Evolutionary conservation across 2,797 vertebrate genomes (phyloP).

Genomic region (Lepidocolaptes lacrymiger): DNA sequence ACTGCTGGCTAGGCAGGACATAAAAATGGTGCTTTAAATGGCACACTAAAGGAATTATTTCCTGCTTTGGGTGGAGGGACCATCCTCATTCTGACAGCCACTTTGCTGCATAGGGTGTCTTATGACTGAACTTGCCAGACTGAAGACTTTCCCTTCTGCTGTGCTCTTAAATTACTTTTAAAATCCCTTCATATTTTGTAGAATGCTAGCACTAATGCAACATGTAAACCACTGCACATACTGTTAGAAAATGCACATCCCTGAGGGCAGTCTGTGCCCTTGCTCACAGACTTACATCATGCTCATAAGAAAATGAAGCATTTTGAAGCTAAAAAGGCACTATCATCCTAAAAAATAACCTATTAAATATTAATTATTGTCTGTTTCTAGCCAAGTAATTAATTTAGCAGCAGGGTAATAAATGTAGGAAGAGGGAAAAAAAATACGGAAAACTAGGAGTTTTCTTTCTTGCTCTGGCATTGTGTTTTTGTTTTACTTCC

Average conservation of each 20-base stretch:
- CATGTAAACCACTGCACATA: background rate
- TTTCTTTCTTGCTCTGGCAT: constrained; percentile 59
- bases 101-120: background rate
- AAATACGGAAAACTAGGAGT: background rate
- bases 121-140: background rate
- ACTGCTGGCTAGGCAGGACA: background rate
- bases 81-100: background rate
- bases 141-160: background rate
- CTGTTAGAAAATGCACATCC: background rate
- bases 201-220: background rate
- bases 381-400: background rate
- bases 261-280: background rate
- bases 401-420: background rate
- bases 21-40: background rate
- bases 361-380: background rate
- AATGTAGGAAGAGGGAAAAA: background rate
- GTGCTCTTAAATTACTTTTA: background rate
- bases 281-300: background rate
- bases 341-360: background rate
- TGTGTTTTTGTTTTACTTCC: constrained; percentile 72
- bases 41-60: background rate
- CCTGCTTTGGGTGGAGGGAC: background rate
- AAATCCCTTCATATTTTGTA: background rate
- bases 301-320: background rate
- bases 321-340: background rate